phyloP scores from a whole-genome alignment of 2,888 invertebrate species.

The Ophonus ardosiacus region DNA sequence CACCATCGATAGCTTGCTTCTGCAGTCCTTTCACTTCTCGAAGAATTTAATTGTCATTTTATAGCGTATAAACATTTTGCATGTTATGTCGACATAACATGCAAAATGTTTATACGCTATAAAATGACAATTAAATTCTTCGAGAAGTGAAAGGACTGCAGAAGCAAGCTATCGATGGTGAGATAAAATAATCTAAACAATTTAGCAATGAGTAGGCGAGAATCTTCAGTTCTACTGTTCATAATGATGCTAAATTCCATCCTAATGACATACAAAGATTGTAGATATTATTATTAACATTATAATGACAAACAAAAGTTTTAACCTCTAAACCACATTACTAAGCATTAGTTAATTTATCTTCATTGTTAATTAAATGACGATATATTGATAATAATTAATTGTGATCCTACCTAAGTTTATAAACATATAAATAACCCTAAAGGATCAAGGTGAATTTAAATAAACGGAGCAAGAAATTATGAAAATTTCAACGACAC shows the following conservation, averaged over 20 bases:
- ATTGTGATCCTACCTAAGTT: no score
- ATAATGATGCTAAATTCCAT: conserved; percentile 8
- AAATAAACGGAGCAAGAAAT: no score
- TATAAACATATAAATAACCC: no score
- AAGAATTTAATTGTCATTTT: conserved; percentile 21
- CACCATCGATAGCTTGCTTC: conserved; percentile 1
- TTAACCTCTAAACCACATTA: neutral
- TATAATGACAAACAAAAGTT: neutral
- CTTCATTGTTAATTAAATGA: neutral
- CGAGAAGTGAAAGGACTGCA: conserved; percentile 3
- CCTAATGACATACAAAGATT: neutral
- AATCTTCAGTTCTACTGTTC: conserved; percentile 1
- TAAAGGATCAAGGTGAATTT: no score
- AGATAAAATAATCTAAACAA: conserved; percentile 16
- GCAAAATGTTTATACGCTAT: neutral
- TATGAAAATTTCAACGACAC: no score
- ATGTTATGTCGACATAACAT: neutral
- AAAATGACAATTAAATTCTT: conserved; percentile 21
- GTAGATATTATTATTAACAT: neutral
- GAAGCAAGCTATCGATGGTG: conserved; percentile 1
- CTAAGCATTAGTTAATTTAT: neutral
- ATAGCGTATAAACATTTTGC: neutral
- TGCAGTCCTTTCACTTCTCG: conserved; percentile 3
- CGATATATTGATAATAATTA: no score
- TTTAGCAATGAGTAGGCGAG: conserved; percentile 33